These are phyloP conservation scores for Motacilla tschutschensis DNA, from an alignment of 2,113 vertebrate species.

Conservation along the genomic window DNA sequence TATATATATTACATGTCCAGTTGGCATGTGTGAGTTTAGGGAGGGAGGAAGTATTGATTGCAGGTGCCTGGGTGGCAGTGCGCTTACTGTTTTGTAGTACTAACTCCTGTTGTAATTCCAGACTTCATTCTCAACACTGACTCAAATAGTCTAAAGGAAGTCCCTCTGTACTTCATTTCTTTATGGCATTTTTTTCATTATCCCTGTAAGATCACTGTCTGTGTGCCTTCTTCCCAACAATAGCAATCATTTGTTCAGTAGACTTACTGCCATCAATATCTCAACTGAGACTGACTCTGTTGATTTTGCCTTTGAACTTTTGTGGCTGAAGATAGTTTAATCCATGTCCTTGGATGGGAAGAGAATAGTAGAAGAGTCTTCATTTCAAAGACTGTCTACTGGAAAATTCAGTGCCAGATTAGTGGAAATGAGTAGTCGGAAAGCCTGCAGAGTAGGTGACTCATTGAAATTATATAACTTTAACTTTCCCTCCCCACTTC, in stretches of 20 bases:
- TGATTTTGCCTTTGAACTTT: not conserved
- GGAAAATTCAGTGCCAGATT: not conserved
- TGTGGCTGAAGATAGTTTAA: not conserved
- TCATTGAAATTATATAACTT: not conserved
- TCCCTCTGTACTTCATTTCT: not conserved
- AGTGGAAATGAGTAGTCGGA: not conserved
- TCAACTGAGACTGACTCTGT: not conserved
- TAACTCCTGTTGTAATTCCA: not conserved
- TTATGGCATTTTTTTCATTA: not conserved
- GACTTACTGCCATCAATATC: not conserved
- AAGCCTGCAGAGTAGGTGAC: not conserved
- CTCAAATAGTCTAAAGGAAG: not conserved
- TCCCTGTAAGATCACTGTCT: not conserved
- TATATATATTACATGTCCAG: not conserved
- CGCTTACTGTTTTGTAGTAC: rapidly evolving
- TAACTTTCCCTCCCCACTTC: not conserved
- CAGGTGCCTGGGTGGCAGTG: not conserved
- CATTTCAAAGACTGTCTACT: not conserved
- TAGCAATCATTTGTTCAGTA: not conserved
- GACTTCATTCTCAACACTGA: not conserved
- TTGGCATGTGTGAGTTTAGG: not conserved
- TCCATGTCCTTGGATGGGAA: not conserved
- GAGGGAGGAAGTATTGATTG: not conserved
- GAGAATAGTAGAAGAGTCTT: not conserved
- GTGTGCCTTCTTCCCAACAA: not conserved